A percentile compares a stretch with the other conserved stretches of the same genome.
These are phyloP conservation scores for Paramormyrops kingsleyae DNA, from an alignment of 2,113 vertebrate species.

Conservation along the genomic window DNA sequence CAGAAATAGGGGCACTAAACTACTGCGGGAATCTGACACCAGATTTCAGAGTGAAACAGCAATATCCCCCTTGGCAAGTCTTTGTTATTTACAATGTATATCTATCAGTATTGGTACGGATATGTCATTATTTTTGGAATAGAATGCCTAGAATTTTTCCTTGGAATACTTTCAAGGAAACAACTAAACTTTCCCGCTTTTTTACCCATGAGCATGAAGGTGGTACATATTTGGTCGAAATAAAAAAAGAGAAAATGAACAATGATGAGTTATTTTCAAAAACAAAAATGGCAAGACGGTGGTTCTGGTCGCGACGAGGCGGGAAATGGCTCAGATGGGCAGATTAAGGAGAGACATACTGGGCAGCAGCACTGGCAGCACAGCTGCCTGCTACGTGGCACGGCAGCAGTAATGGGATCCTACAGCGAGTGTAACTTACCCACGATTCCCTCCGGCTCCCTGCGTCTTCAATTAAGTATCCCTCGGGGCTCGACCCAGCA, in stretches of 20 bases:
- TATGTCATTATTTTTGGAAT: background rate
- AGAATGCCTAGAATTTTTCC: background rate
- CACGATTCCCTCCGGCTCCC: background rate
- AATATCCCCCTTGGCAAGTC: constrained; percentile 20
- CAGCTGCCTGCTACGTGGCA: background rate
- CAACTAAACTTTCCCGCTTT: background rate
- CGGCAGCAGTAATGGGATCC: background rate
- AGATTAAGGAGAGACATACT: background rate
- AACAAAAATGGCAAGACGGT: background rate
- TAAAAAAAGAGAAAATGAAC: background rate
- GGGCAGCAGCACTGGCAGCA: background rate
- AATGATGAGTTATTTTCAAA: background rate
- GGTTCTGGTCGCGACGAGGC: background rate
- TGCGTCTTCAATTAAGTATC: background rate
- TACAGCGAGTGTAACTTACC: background rate
- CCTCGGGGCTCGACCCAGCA: background rate
- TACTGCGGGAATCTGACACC: constrained; percentile 1
- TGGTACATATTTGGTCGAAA: background rate
- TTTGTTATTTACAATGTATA: background rate
- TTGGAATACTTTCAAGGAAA: background rate
- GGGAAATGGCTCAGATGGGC: background rate
- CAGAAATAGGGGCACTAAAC: background rate
- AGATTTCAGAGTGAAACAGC: background rate
- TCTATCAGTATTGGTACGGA: background rate
- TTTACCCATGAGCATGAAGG: background rate